Evolutionary conservation across 2,888 invertebrate species (phyloP), one percentile per base, ranked within the genome.

Genomic region (Cheilosia variabilis): DNA sequence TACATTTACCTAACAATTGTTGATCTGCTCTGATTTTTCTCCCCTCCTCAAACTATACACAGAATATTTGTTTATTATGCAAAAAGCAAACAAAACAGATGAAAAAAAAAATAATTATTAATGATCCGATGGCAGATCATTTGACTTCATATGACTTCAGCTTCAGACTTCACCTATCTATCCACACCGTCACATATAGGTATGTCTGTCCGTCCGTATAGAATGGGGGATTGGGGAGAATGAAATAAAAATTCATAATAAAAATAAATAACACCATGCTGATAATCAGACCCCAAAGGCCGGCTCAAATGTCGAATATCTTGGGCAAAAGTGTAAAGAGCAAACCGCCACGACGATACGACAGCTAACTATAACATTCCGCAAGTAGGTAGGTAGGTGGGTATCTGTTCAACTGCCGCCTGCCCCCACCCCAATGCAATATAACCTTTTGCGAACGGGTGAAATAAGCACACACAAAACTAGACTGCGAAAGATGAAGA

Each of bases 281-380:
- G 84, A 86, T 86, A 86, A 86, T 86, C 84, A 84, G 75, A 84
- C 75, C 79, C 80, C 80, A 86, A 86, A 86, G 84, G 80, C 84
- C 80, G 84, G 80, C 84, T 86, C 84, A 86, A 86, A 86, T 86
- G 80, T 86, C 84, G 84, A 84, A 86, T 86, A 80, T 71, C 84
- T 86, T 86, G 76, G 80, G 80, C 80, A 86, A 80, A 86, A 86
- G 84, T 80, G 84, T 79, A 86, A 80, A 80, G 84, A 86, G 84
- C 84, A 80, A 79, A 75, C 84, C 76, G 66, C 75, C 80, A 76
- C 76, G 66, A 65, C 62, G 77, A 66, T 71, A 72, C 71, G 71
- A 77, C 71, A 72, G 50, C 71, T 65, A 86, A 86, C 75, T 80
- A 80, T 86, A 86, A 86, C 84, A 86, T 86, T 86, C 84, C 80